A percentile compares a stretch with the other conserved stretches of the same genome.
Evolutionary conservation across 2,113 vertebrate genomes (phyloP).

Genomic region (Pholis gunnellus): DNA sequence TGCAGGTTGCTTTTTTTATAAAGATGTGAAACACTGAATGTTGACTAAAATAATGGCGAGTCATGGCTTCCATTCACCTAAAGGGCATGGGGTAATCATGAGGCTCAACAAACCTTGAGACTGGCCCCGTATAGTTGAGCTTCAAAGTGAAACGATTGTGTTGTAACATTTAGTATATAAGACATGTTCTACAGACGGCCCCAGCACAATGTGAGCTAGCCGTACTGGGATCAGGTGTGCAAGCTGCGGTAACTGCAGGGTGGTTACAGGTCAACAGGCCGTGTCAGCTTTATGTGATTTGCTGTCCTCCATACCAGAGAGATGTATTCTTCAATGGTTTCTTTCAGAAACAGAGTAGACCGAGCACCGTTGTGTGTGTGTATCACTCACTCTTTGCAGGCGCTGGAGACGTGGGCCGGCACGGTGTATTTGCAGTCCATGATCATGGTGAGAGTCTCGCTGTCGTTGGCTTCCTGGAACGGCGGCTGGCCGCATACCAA

Average conservation of each 20-base stretch:
- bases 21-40: no score
- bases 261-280: neutral
- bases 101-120: no score
- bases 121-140: no score
- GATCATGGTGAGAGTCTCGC: slow-evolving; percentile 99
- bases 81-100: no score
- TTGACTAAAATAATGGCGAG: no score
- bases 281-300: neutral
- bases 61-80: no score
- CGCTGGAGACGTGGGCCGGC: slow-evolving; percentile 91
- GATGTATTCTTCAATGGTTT: no score
- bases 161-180: no score
- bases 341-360: neutral
- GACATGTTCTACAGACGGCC: no score
- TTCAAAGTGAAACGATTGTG: no score
- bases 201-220: no score
- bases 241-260: neutral
- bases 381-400: slow-evolving; percentile 95
- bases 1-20: neutral
- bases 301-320: neutral
- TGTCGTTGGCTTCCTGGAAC: slow-evolving; percentile 99
- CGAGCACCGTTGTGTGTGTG: neutral
- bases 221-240: no score
- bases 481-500: slow-evolving; percentile 97
- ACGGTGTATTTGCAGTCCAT: slow-evolving; percentile 99